Evolutionary conservation across 2,797 vertebrate genomes (phyloP), one percentile per base, ranked within the genome.

Genomic region (Falco biarmicus): DNA sequence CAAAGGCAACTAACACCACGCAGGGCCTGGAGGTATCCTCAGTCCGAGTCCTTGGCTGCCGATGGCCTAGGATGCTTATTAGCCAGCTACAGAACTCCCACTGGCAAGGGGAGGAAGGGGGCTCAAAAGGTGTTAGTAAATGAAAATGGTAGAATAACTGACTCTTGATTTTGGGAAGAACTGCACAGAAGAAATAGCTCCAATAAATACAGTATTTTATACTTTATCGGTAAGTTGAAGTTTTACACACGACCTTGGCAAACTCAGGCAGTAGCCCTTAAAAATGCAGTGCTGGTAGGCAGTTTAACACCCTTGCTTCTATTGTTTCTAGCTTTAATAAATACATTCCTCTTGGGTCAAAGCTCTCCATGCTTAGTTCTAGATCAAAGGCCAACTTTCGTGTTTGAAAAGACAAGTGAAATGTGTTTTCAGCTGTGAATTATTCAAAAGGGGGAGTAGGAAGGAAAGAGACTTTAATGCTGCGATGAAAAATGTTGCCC

Each of bases 271-370:
- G 64, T 9, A 80, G 54, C 51, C 20, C 83, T 63, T 77, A 83
- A 64, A 78, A 92, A 24, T 1, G 0, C 41, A 26, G 31, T 37
- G 50, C 10, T 50, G 10, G 39, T 75, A 60, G 59, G 31, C 59
- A 47, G 50, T 80, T 80, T 79, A 89, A 85, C 53, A 87, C 59
- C 41, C n/a, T 78, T 63, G 66, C 41, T 64, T 63, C 64, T 80
- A 45, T 81, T 92, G 84, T 80, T 90, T 79, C 63, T 79, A 64
- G 76, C 63, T 94, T 79, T 84, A 85, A 68, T 75, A 89, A 91
- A 87, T 84, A 83, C 45, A 79, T 76, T 95, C 54, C 45, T 90
- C 68, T 84, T 68, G 45, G 24, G 82, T 84, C 86, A 93, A 61
- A 94, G 45, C 79, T 91, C 76, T 64, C 59, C 54, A 34, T 71